phyloP scores from a whole-genome alignment of 2,888 invertebrate species.

The Cordylochernes scorpioides region DNA sequence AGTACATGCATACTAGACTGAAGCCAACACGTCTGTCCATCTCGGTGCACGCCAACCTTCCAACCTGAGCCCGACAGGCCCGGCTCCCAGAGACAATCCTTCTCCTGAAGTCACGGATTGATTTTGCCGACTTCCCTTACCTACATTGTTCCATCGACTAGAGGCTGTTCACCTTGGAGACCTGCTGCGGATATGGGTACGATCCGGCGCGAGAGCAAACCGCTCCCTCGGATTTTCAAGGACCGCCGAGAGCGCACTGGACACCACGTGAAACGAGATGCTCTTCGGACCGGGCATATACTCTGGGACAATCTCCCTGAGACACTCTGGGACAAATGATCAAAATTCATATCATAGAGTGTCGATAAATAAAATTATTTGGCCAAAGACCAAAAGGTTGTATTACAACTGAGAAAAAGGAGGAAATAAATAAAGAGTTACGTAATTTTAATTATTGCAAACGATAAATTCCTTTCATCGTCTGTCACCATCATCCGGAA shows the following conservation, averaged over 20 bases:
- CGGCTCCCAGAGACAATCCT: constrained; percentile 45
- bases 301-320: too few species aligned
- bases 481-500: too few species aligned
- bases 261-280: constrained; percentile 22
- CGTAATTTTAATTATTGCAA: too few species aligned
- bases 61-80: constrained; percentile 32
- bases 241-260: constrained; percentile 19
- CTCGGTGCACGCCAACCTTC: constrained; percentile 21
- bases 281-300: constrained; percentile 21
- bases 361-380: too few species aligned
- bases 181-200: constrained; percentile 39
- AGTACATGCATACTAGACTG: too few species aligned
- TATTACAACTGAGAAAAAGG: too few species aligned
- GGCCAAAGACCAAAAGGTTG: too few species aligned
- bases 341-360: too few species aligned
- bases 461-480: too few species aligned
- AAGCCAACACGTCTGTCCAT: too few species aligned
- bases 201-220: constrained; percentile 12
- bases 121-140: constrained; percentile 42
- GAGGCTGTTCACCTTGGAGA: constrained; percentile 43
- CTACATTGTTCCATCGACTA: constrained; percentile 39
- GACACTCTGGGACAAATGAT: too few species aligned
- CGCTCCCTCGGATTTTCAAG: constrained; percentile 21
- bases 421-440: too few species aligned
- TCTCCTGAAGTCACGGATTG: constrained; percentile 31